A percentile compares a stretch with the other conserved stretches of the same genome.
Evolutionary conservation across 2,113 vertebrate genomes (phyloP).

Genomic region (Bubo bubo): DNA sequence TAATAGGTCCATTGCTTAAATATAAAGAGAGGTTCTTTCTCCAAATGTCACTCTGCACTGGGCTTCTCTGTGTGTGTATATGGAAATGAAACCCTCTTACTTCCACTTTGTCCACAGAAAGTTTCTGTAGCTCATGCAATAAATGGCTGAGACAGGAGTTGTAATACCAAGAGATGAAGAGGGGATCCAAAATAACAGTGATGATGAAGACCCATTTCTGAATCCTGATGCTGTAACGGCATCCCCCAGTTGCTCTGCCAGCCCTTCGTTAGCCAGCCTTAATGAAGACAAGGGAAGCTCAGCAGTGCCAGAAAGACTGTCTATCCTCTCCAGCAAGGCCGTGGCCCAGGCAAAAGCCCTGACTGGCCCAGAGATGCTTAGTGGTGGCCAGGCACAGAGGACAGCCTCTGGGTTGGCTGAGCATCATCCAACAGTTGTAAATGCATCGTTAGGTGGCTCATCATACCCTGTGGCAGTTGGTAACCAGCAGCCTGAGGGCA

Average conservation of each 20-base stretch:
- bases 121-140: background rate
- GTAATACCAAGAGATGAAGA: constrained; percentile 2
- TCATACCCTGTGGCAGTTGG: fast-evolving
- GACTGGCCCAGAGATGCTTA: background rate
- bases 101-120: constrained; percentile 34
- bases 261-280: background rate
- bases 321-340: background rate
- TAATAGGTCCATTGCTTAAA: constrained; percentile 67
- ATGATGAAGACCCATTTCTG: background rate
- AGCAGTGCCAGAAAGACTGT: background rate
- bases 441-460: fast-evolving
- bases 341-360: background rate
- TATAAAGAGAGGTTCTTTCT: constrained; percentile 64
- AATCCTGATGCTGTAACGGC: background rate
- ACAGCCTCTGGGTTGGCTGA: background rate
- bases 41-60: constrained; percentile 69
- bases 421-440: background rate
- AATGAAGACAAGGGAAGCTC: background rate
- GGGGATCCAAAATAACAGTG: background rate
- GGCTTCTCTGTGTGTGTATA: background rate
- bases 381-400: background rate
- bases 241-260: background rate
- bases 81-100: constrained; percentile 38
- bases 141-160: constrained; percentile 35
- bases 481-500: background rate